Conservation (phyloP, 2,888 invertebrate species). For the Ametastegia equiseti region DNA sequence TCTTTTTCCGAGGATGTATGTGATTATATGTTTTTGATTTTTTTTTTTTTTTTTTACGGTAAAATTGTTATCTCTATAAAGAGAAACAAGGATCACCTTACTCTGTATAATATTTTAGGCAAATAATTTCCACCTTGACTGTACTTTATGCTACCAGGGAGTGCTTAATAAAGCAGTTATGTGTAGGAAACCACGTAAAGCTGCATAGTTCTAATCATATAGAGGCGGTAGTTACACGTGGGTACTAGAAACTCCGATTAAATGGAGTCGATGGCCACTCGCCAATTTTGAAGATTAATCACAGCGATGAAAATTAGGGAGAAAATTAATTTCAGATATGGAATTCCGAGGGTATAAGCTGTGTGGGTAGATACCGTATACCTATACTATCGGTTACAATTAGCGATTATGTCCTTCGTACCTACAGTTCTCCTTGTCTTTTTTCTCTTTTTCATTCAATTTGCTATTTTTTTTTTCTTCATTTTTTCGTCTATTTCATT, state of each 20-base stretch:
- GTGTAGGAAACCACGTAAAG: constrained; percentile 2
- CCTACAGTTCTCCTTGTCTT: no score
- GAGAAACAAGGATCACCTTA: neutral
- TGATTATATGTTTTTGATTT: neutral
- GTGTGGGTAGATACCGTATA: no score
- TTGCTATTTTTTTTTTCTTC: neutral
- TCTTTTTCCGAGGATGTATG: no score
- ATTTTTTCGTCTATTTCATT: neutral
- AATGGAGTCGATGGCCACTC: constrained; percentile 13
- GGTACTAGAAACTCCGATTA: neutral
- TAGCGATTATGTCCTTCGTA: no score
- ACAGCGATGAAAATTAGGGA: neutral
- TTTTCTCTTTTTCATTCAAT: neutral
- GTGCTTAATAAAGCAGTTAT: neutral
- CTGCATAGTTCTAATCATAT: neutral
- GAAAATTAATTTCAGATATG: neutral
- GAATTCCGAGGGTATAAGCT: neutral
- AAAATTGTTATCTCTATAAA: no score
- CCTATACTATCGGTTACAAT: no score
- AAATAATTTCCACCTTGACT: neutral
- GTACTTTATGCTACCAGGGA: neutral
- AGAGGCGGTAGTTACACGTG: neutral
- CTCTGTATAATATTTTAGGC: neutral
- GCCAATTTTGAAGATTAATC: constrained; percentile 8
- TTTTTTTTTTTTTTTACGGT: neutral